phyloP scores from a whole-genome alignment of 2,888 invertebrate species.

The Empis livida region DNA sequence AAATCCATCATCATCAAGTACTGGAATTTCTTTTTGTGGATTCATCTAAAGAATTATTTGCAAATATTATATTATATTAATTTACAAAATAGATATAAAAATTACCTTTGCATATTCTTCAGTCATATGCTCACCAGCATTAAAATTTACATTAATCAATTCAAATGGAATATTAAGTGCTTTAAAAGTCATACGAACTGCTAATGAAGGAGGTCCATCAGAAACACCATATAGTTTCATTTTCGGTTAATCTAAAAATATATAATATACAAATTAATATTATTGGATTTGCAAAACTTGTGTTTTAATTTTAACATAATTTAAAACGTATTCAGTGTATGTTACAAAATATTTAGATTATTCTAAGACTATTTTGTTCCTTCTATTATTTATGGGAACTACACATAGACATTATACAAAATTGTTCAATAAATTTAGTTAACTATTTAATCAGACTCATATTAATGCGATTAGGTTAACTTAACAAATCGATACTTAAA shows the following conservation, averaged over 20 bases:
- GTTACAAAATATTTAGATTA: too few relatives aligned
- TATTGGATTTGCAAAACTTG: too few relatives aligned
- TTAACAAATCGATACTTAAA: too few relatives aligned
- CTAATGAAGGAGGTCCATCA: slow-evolving; percentile 66
- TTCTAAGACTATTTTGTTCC: too few relatives aligned
- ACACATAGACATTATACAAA: too few relatives aligned
- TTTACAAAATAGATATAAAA: not conserved
- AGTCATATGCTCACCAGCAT: slow-evolving; percentile 61
- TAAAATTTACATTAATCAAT: slow-evolving; percentile 53
- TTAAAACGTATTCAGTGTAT: too few relatives aligned
- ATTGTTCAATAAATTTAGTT: too few relatives aligned
- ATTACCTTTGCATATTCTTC: slow-evolving; percentile 52
- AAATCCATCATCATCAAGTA: slow-evolving; percentile 67
- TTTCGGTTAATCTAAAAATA: not conserved
- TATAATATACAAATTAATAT: not conserved
- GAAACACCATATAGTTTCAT: slow-evolving; percentile 60
- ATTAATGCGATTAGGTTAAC: too few relatives aligned
- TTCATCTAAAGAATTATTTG: slow-evolving; percentile 44
- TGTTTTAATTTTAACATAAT: too few relatives aligned
- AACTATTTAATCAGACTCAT: too few relatives aligned
- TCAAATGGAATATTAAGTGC: slow-evolving; percentile 50
- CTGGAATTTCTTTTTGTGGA: slow-evolving; percentile 67
- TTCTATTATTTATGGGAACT: too few relatives aligned
- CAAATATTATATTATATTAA: not conserved
- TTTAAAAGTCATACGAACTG: slow-evolving; percentile 55